Evolutionary conservation across 2,888 invertebrate species (phyloP), one percentile per base, ranked within the genome.

Genomic region (Deilephila porcellus): DNA sequence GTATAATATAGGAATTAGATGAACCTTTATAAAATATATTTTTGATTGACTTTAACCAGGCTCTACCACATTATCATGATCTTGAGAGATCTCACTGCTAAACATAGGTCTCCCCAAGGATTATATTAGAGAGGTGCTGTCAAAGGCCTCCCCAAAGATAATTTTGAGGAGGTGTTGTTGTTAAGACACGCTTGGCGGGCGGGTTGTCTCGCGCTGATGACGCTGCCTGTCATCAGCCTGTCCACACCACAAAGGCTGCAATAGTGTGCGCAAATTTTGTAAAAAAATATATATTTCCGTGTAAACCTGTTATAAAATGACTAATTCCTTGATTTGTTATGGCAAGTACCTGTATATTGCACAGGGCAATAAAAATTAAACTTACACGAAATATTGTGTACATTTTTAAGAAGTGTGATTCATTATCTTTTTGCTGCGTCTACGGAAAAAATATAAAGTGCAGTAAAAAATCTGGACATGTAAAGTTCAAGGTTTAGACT

Each of bases 401-500:
- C 56, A 52, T 25, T 67, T 52, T 67, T 67, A 52, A 67, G 64
- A 73, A 64, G 73, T 70, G 62, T 67, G 73, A 70, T 67, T 67
- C 67, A 67, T 67, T 67, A 67, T 17, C 52, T 67, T 67, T 67
- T 67, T 67, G 64, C 11, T 45, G 45, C 25, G 25, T 45, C 67
- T 25, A 64, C n/a, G 52, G 45, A 67, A 45, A 67, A 64, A 64
- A 63, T 32, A 34, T 34, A 25, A 67, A 52, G 25, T 67, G 67
- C 67, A 67, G 17, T 17, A 67, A 67, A 67, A 67, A 67, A 25
- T 52, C 8, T 56, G 60, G 37, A 60, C 60, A 20, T n/a, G 60
- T 45, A 71, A 71, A 73, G 73, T 73, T 73, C 73, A 73, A 73
- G 73, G 73, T 62, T 71, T 32, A 19, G 73, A 53, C 20, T 70